Evolutionary conservation across 2,797 vertebrate species (phyloP).

Genomic region (Anomalospiza imberbis): DNA sequence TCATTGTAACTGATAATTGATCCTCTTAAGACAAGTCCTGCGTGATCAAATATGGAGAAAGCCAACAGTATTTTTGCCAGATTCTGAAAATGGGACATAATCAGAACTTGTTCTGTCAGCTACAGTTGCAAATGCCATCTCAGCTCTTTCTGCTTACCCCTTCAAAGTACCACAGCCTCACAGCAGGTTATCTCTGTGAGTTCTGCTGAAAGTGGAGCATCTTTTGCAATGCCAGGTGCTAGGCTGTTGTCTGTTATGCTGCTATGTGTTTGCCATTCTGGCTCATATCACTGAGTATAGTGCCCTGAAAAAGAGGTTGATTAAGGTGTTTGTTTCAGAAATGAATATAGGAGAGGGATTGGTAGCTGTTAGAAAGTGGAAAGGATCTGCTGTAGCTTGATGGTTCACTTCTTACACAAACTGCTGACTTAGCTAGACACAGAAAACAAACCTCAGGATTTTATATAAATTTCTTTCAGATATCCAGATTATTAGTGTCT

Average conservation of each 20-base stretch:
- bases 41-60: neutral
- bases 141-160: neutral
- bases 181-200: neutral
- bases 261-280: neutral
- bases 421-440: neutral
- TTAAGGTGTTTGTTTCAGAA: neutral
- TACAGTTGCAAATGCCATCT: neutral
- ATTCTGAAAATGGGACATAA: neutral
- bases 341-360: neutral
- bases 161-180: neutral
- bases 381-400: neutral
- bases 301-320: neutral
- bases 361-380: neutral
- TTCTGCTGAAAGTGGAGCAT: neutral
- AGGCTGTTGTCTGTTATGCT: neutral
- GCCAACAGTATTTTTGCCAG: neutral
- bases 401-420: neutral
- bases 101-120: neutral
- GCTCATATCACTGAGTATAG: neutral
- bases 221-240: neutral
- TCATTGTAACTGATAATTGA: neutral
- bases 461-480: neutral
- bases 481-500: neutral
- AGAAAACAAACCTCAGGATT: neutral
- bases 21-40: neutral